Evolutionary conservation across 2,888 invertebrate species (phyloP).

Genomic region (Apamea sordens): DNA sequence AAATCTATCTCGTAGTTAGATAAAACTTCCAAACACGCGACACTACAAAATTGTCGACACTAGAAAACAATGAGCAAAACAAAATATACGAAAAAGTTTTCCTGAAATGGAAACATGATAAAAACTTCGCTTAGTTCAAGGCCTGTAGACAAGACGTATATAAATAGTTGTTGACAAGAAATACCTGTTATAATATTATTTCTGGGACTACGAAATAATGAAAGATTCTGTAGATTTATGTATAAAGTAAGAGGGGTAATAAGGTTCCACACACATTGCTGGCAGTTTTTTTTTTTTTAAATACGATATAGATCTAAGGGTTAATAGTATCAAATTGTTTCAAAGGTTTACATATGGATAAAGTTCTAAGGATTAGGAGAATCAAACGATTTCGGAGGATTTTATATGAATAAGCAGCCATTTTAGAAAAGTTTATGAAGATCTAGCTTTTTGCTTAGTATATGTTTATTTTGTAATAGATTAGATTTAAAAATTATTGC

Average conservation of each 20-base stretch:
- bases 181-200: background rate
- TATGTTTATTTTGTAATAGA: too few species aligned
- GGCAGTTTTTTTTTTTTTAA: background rate
- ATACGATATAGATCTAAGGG: background rate
- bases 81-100: conserved; percentile 17
- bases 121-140: conserved; percentile 37
- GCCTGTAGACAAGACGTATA: conserved; percentile 25
- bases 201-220: background rate
- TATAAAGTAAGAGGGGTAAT: background rate
- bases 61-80: background rate
- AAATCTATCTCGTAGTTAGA: background rate
- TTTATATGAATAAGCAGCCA: too few species aligned
- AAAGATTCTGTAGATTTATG: background rate
- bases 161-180: background rate
- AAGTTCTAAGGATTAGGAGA: too few species aligned
- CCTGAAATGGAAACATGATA: conserved; percentile 16
- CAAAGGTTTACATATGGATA: too few species aligned
- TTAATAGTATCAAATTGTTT: background rate
- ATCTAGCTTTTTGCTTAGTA: too few species aligned
- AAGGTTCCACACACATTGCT: background rate
- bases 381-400: too few species aligned
- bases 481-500: too few species aligned
- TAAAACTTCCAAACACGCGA: background rate
- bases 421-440: too few species aligned
- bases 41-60: background rate